Percentiles rank a stretch among this genome's conserved stretches.
Conservation (phyloP, 2,113 vertebrate species). For the Saiga tatarica region DNA sequence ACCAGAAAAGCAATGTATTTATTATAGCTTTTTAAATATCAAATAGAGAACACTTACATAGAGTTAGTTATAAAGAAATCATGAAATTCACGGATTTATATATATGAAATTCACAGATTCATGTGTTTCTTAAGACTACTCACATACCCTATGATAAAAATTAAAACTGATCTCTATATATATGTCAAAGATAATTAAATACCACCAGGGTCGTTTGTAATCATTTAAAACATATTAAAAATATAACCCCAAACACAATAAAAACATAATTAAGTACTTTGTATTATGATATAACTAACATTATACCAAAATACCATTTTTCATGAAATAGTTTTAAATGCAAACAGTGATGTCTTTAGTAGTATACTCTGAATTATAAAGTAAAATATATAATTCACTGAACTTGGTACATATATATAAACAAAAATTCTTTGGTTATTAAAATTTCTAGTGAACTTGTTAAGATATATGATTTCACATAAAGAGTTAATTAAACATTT, state of each 20-base stretch:
- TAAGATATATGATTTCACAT: constrained; percentile 4
- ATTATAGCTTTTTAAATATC: background rate
- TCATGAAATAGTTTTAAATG: background rate
- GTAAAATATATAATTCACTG: background rate
- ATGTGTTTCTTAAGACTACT: background rate
- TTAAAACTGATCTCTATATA: background rate
- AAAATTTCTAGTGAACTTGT: constrained; percentile 45
- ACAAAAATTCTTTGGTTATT: constrained; percentile 31
- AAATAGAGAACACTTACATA: background rate
- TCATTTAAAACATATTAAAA: background rate
- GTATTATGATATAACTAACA: background rate
- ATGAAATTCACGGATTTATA: background rate
- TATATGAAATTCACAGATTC: background rate
- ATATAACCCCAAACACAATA: background rate
- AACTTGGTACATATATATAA: constrained; percentile 20
- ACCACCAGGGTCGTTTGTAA: background rate
- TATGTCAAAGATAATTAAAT: background rate
- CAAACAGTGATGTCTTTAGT: background rate
- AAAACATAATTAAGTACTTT: background rate
- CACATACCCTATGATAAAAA: background rate
- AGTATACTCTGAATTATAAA: background rate
- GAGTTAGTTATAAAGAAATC: background rate
- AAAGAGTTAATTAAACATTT: background rate
- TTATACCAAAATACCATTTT: background rate
- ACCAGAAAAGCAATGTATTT: background rate